These are phyloP conservation scores for Echinops telfairi DNA, from an alignment of 2,113 vertebrate species.

Conservation along the genomic window DNA sequence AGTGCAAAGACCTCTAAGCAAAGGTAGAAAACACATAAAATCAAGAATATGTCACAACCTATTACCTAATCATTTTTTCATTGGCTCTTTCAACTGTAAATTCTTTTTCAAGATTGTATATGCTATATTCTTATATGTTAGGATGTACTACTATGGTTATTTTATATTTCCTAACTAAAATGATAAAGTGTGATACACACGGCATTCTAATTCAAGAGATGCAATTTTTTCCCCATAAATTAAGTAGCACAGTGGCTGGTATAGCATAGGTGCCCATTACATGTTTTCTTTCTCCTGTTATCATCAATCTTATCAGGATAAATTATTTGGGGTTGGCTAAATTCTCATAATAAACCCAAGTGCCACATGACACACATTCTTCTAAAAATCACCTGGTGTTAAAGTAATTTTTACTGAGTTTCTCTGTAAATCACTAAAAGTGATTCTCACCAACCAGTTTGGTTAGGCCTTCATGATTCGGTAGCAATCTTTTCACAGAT, in stretches of 20 bases:
- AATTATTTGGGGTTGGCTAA: not conserved
- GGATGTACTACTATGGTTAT: not conserved
- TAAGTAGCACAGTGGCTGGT: not conserved
- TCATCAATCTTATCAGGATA: not conserved
- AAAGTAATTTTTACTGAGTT: constrained; percentile 29
- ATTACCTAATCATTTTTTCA: not conserved
- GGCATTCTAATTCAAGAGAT: not conserved
- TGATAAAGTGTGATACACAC: not conserved
- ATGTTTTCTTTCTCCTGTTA: not conserved
- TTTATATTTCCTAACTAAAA: constrained; percentile 25
- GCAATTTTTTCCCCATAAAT: not conserved
- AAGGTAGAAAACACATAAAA: not conserved
- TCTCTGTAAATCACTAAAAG: not conserved
- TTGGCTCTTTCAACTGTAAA: not conserved
- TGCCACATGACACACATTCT: not conserved
- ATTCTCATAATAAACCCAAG: not conserved
- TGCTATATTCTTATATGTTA: not conserved
- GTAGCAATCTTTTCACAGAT: not conserved
- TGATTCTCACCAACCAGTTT: constrained; percentile 5
- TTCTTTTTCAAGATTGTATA: constrained; percentile 12
- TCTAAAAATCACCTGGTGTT: constrained; percentile 12
- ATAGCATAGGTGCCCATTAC: not conserved
- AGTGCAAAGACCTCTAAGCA: not conserved
- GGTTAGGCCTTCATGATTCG: not conserved
- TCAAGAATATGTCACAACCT: not conserved